Conservation (phyloP, 1,140 invertebrate species). For the Pomacea maculata region DNA sequence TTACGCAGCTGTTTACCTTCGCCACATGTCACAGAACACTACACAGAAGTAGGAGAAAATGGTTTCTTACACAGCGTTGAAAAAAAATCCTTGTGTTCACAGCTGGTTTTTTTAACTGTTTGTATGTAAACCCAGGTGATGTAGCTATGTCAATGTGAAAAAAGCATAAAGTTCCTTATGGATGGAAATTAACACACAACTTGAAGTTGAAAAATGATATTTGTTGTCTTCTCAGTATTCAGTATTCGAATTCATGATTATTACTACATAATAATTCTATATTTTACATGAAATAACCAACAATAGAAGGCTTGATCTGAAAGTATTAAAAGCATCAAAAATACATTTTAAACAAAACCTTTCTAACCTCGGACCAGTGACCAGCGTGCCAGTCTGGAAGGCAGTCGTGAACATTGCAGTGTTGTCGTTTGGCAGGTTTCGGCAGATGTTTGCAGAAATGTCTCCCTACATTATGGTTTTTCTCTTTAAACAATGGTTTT, state of each 20-base stretch:
- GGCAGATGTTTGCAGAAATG: constrained; percentile 60
- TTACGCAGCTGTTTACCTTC: constrained; percentile 73
- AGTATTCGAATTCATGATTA: constrained; percentile 18
- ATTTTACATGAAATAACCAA: neutral
- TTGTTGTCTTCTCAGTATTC: too few relatives aligned
- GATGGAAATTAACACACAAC: neutral
- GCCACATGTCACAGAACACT: constrained; percentile 80
- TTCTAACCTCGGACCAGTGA: constrained; percentile 49
- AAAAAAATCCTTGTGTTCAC: neutral
- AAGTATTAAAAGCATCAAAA: neutral
- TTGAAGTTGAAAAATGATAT: neutral
- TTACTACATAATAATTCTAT: neutral
- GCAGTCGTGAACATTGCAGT: constrained; percentile 74
- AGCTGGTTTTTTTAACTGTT: neutral
- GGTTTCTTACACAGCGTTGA: neutral
- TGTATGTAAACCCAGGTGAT: constrained; percentile 31
- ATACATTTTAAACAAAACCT: neutral
- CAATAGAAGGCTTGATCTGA: constrained; percentile 54
- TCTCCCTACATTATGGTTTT: constrained; percentile 43
- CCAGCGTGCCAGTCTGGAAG: constrained; percentile 73
- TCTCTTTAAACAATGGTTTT: constrained; percentile 49
- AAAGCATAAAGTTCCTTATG: neutral
- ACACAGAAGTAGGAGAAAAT: constrained; percentile 8
- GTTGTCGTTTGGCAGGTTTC: constrained; percentile 67
- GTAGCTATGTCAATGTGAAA: neutral